These are phyloP conservation scores for Myotis myotis DNA, from an alignment of 2,797 vertebrate species.

Conservation along the genomic window DNA sequence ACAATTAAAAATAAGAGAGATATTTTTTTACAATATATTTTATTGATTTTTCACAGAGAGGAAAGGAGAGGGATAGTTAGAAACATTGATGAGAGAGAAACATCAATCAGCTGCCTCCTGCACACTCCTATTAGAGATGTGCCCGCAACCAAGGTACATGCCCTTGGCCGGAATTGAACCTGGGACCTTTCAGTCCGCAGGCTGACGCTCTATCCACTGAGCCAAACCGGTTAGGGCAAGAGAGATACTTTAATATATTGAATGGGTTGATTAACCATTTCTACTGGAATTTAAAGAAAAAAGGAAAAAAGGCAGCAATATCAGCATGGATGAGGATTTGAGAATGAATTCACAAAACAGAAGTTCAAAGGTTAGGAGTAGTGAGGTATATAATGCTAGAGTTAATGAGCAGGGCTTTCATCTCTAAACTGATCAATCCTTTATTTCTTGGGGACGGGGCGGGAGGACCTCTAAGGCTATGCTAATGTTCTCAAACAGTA, in stretches of 20 bases:
- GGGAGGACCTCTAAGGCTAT: neutral
- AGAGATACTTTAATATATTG: neutral
- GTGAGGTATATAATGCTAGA: neutral
- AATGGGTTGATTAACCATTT: neutral
- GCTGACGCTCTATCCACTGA: too few species aligned
- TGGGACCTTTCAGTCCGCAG: too few species aligned
- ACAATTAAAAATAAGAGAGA: neutral
- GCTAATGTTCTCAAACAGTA: neutral
- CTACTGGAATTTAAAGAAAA: neutral
- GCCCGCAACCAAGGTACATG: too few species aligned
- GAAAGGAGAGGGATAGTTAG: too few species aligned
- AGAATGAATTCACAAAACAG: neutral
- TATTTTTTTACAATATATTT: too few species aligned
- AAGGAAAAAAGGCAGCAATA: neutral
- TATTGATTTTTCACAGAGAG: too few species aligned
- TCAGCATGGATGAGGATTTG: neutral
- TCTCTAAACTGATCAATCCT: neutral
- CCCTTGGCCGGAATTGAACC: too few species aligned
- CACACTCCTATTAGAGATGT: too few species aligned
- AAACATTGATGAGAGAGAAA: too few species aligned
- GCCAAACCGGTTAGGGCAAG: neutral
- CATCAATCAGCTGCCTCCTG: too few species aligned
- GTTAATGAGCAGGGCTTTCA: neutral
- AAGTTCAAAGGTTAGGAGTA: neutral
- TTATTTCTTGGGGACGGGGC: too few species aligned